These are phyloP conservation scores for Pseudomugil gertrudae DNA, from an alignment of 2,797 vertebrate genomes.

Conservation along the genomic window DNA sequence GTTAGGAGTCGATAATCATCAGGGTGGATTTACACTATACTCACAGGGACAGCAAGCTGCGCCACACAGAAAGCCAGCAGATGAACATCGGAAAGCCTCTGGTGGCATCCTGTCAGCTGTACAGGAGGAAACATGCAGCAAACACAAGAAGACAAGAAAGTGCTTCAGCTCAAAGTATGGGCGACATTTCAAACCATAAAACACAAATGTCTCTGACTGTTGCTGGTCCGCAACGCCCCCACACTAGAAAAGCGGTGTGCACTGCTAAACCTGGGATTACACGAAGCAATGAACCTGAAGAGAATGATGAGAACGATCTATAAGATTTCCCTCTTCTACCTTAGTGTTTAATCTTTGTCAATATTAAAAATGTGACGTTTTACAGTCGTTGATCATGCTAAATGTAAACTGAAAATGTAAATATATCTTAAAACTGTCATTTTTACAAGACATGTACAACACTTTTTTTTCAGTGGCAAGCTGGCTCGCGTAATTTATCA, in stretches of 20 bases:
- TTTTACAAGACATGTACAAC: slow-evolving; percentile 17
- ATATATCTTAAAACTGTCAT: slow-evolving; percentile 20
- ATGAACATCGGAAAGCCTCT: slow-evolving; percentile 80
- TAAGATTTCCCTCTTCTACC: slow-evolving; percentile 5
- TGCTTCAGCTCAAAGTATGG: slow-evolving; percentile 39
- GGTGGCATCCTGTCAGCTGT: slow-evolving; percentile 79
- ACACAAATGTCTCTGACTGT: slow-evolving; percentile 30
- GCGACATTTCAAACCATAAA: slow-evolving; percentile 23
- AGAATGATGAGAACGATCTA: slow-evolving; percentile 86
- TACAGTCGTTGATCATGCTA: slow-evolving; percentile 21
- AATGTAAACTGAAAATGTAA: slow-evolving; percentile 35
- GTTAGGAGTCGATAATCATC: slow-evolving; percentile 78
- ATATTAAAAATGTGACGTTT: slow-evolving; percentile 19
- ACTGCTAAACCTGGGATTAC: slow-evolving; percentile 64
- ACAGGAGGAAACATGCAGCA: slow-evolving; percentile 36
- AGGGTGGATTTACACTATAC: slow-evolving; percentile 84
- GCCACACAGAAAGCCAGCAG: slow-evolving; percentile 77
- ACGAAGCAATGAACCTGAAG: slow-evolving; percentile 83
- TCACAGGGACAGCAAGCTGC: slow-evolving; percentile 66
- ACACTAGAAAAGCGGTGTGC: slow-evolving; percentile 78
- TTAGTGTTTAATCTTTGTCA: slow-evolving; percentile 24
- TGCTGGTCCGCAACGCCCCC: slow-evolving; percentile 51
- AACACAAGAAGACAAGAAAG: slow-evolving; percentile 23
- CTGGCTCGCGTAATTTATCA: slow-evolving; percentile 57
- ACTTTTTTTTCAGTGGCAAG: slow-evolving; percentile 45